A percentile compares a stretch with the other conserved stretches of the same genome.
Evolutionary conservation across 2,113 vertebrate species (phyloP).

Genomic region (Ictalurus punctatus): DNA sequence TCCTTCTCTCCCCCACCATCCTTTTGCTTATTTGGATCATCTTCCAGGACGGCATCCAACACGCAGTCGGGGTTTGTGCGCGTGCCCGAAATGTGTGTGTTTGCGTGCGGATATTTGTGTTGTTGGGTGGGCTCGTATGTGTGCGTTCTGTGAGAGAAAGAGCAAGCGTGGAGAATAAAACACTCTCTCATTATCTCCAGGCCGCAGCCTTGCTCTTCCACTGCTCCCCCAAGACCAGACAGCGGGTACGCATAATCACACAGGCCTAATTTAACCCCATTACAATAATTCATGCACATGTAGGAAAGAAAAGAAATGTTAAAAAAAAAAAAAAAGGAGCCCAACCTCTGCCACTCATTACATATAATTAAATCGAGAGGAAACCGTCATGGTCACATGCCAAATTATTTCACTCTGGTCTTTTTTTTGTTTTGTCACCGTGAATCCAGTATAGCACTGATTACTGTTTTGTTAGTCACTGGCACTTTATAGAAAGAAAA

Average conservation of each 20-base stretch:
- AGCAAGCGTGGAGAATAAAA: slow-evolving; percentile 21
- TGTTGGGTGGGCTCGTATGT: slow-evolving; percentile 14
- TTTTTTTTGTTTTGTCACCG: background rate
- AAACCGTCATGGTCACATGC: slow-evolving; percentile 43
- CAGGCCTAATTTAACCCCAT: slow-evolving; percentile 63
- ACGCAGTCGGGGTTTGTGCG: slow-evolving; percentile 48
- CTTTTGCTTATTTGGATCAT: slow-evolving; percentile 44
- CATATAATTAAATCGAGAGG: slow-evolving; percentile 56
- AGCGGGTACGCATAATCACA: slow-evolving; percentile 51
- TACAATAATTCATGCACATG: slow-evolving; percentile 56
- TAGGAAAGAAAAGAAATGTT: background rate
- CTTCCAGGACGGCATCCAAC: slow-evolving; percentile 66
- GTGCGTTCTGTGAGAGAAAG: background rate
- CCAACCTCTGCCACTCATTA: slow-evolving; percentile 57
- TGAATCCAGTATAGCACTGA: slow-evolving; percentile 7
- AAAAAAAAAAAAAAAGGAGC: background rate
- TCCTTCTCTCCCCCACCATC: background rate
- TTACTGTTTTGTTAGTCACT: slow-evolving; percentile 18
- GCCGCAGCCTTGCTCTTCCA: slow-evolving; percentile 38
- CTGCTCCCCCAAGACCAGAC: slow-evolving; percentile 26
- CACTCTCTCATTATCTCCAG: slow-evolving; percentile 56
- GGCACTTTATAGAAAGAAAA: background rate
- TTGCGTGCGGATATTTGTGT: slow-evolving; percentile 3
- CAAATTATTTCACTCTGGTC: slow-evolving; percentile 27
- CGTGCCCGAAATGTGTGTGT: background rate